Evolutionary conservation across 2,888 invertebrate genomes (phyloP).

Genomic region (Fragum sueziense): DNA sequence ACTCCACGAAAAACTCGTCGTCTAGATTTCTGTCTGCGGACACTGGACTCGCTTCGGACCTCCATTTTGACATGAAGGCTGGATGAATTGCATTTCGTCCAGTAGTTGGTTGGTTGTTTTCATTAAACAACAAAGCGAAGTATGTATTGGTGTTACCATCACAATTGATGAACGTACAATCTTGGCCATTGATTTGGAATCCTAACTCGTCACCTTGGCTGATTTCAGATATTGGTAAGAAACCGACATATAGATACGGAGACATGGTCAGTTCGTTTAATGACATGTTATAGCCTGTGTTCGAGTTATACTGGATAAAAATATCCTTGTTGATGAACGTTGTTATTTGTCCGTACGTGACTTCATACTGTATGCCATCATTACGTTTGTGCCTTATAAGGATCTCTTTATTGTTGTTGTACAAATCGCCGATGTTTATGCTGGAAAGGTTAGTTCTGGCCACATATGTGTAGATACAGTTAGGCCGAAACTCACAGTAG

Average conservation of each 20-base stretch:
- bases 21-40: not conserved
- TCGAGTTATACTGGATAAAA: conserved; percentile 39
- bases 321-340: conserved; percentile 29
- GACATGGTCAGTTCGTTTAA: conserved; percentile 23
- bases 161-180: conserved; percentile 43
- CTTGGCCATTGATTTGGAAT: conserved; percentile 33
- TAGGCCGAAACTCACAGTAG: conserved; percentile 52
- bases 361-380: conserved; percentile 42
- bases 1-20: not conserved
- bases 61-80: not conserved
- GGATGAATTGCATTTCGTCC: not conserved
- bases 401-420: conserved; percentile 35
- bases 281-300: conserved; percentile 27
- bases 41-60: not conserved
- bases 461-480: conserved; percentile 50
- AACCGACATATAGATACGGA: conserved; percentile 49
- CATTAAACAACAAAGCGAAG: conserved; percentile 38
- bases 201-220: conserved; percentile 14
- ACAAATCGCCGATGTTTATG: conserved; percentile 48
- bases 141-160: conserved; percentile 53
- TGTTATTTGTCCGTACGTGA: conserved; percentile 35
- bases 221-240: conserved; percentile 26
- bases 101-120: not conserved
- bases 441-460: conserved; percentile 26
- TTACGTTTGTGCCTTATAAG: conserved; percentile 39